Conservation (phyloP, 2,888 invertebrate genomes). For the Gastrophysa polygoni region DNA sequence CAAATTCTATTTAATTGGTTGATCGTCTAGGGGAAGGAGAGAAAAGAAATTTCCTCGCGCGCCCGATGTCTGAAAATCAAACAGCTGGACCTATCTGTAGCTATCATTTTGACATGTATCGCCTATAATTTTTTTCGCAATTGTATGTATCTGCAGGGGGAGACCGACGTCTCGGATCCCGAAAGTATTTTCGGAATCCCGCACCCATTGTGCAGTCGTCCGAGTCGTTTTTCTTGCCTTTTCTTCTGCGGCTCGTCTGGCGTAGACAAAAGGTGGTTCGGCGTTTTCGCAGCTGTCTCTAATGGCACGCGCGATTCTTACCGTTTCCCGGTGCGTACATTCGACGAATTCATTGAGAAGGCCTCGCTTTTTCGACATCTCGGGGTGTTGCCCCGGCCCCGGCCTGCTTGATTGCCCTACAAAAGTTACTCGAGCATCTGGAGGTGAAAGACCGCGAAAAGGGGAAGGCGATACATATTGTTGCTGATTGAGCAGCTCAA, state of each 20-base stretch:
- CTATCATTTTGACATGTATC: slow-evolving; percentile 10
- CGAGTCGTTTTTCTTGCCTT: slow-evolving; percentile 30
- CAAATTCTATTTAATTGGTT: too few species aligned
- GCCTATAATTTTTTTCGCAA: slow-evolving; percentile 8
- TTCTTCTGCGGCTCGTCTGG: slow-evolving; percentile 39
- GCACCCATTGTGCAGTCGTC: slow-evolving; percentile 26
- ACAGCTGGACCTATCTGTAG: not conserved
- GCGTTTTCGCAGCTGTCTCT: slow-evolving; percentile 38
- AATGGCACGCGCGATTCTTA: slow-evolving; percentile 42
- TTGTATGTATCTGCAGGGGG: not conserved
- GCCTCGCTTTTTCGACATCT: slow-evolving; percentile 35
- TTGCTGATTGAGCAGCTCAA: not conserved
- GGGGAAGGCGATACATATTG: not conserved
- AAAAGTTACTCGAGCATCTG: slow-evolving; percentile 28
- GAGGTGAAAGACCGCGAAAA: not conserved
- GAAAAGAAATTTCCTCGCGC: too few species aligned
- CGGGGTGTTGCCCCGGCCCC: slow-evolving; percentile 40
- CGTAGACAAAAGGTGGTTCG: slow-evolving; percentile 32
- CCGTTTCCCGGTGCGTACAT: slow-evolving; percentile 27
- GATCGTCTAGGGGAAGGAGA: too few species aligned
- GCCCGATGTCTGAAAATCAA: too few species aligned
- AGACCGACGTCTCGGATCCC: not conserved
- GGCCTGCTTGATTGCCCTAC: slow-evolving; percentile 27
- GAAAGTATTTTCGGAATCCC: slow-evolving; percentile 32
- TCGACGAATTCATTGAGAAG: slow-evolving; percentile 41